These are phyloP conservation scores for Dufourea novaeangliae DNA, from an alignment of 1,140 invertebrate species.

Conservation along the genomic window DNA sequence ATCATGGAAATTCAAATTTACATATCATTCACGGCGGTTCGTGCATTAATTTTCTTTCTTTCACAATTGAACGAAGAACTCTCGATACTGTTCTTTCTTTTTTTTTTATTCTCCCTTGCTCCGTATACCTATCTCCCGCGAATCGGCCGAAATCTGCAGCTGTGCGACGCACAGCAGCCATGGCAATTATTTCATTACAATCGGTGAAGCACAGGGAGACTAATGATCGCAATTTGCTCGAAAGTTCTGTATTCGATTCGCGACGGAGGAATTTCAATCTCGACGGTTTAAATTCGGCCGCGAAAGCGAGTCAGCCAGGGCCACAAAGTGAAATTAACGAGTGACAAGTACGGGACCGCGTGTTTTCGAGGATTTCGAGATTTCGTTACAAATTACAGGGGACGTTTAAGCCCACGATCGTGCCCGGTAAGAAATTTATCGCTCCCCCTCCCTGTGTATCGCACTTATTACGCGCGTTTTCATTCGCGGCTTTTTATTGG, in stretches of 20 bases:
- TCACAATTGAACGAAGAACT: constrained; percentile 54
- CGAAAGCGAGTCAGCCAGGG: neutral
- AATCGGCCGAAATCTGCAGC: constrained; percentile 49
- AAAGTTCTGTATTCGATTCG: constrained; percentile 31
- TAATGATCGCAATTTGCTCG: constrained; percentile 61
- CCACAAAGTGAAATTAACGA: constrained; percentile 58
- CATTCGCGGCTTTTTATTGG: constrained; percentile 11
- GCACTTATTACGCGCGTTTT: constrained; percentile 2
- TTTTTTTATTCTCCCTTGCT: neutral
- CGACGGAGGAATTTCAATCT: constrained; percentile 45
- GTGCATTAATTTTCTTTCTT: constrained; percentile 46
- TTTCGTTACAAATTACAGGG: constrained; percentile 43
- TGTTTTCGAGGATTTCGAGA: constrained; percentile 27
- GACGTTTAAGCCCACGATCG: constrained; percentile 5
- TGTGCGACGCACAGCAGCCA: constrained; percentile 30
- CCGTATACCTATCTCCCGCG: constrained; percentile 18
- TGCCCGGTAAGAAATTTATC: constrained; percentile 16
- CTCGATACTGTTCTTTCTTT: constrained; percentile 22
- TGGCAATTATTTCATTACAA: constrained; percentile 65
- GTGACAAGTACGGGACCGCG: constrained; percentile 12
- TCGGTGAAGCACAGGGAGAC: constrained; percentile 44
- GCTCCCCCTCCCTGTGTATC: neutral
- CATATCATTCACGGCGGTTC: neutral
- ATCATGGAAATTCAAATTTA: constrained; percentile 25
- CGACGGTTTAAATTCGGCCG: constrained; percentile 51